Conservation (phyloP, 1,140 invertebrate genomes). For the Zaprionus lachaisei region DNA sequence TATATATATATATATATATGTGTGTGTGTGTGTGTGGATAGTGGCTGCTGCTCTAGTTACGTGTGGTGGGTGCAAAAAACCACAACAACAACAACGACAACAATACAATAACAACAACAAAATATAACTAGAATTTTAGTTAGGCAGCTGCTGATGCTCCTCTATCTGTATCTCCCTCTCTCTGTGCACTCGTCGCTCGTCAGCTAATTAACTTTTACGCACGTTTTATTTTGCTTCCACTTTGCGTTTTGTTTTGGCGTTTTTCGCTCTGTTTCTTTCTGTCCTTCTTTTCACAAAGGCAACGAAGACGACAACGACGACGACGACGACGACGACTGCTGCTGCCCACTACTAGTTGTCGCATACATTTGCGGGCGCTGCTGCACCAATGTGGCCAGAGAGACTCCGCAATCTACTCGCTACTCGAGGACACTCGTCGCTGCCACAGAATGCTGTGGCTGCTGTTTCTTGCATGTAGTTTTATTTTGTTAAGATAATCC, state of each 20-base stretch:
- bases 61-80: conserved; percentile 77
- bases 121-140: conserved; percentile 35
- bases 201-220: conserved; percentile 57
- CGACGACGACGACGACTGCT: conserved; percentile 16
- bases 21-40: conserved; percentile 20
- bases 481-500: conserved; percentile 8
- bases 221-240: conserved; percentile 44
- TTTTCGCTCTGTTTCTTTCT: conserved; percentile 26
- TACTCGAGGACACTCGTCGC: conserved; percentile 45
- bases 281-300: conserved; percentile 44
- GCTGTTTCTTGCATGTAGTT: conserved; percentile 44
- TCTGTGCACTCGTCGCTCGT: conserved; percentile 22
- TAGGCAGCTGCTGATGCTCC: conserved; percentile 39
- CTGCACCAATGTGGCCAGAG: conserved; percentile 57
- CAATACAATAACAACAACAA: conserved; percentile 36
- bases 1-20: neutral
- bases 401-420: conserved; percentile 54
- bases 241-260: conserved; percentile 27
- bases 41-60: conserved; percentile 56
- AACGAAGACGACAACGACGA: conserved; percentile 28
- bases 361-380: conserved; percentile 53
- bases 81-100: conserved; percentile 63
- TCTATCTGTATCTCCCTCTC: conserved; percentile 22
- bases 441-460: conserved; percentile 51
- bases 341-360: conserved; percentile 45